A percentile compares a stretch with the other conserved stretches of the same genome.
Conservation (phyloP, 2,888 invertebrate genomes). For the Globia sparganii region DNA sequence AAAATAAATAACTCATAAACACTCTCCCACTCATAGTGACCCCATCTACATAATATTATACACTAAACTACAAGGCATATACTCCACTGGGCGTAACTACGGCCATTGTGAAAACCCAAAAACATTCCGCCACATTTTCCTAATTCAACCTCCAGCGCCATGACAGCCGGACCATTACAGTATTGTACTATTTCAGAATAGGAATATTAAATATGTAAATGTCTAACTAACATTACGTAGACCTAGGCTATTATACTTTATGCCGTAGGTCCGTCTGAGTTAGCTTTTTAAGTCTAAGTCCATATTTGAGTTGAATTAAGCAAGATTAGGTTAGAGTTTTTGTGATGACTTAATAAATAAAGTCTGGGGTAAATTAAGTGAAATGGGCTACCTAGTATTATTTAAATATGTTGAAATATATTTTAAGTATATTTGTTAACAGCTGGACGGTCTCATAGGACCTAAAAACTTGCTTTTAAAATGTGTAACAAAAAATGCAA, state of each 20-base stretch:
- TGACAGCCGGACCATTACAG: slow-evolving; percentile 45
- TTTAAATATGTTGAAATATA: not conserved
- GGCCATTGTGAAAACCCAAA: slow-evolving; percentile 28
- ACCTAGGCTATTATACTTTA: slow-evolving; percentile 37
- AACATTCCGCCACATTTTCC: slow-evolving; percentile 44
- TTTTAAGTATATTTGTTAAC: not conserved
- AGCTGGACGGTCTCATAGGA: not conserved
- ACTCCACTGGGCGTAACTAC: slow-evolving; percentile 7
- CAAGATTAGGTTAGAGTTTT: slow-evolving; percentile 17
- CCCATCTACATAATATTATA: slow-evolving; percentile 16
- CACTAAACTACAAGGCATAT: slow-evolving; percentile 14
- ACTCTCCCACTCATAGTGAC: not conserved
- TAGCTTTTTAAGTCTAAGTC: slow-evolving; percentile 19
- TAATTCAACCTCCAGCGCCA: slow-evolving; percentile 31
- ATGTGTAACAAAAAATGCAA: not conserved
- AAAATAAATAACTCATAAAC: not conserved
- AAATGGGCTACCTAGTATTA: not conserved
- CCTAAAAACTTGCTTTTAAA: not conserved
- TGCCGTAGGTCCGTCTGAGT: slow-evolving; percentile 7
- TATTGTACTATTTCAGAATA: slow-evolving; percentile 58
- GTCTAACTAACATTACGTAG: slow-evolving; percentile 36
- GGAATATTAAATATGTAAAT: slow-evolving; percentile 58
- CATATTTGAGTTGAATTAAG: slow-evolving; percentile 33
- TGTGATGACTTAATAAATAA: slow-evolving; percentile 7
- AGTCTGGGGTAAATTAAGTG: not conserved